Evolutionary conservation across 2,113 vertebrate genomes (phyloP), one percentile per base, ranked within the genome.

Genomic region (Eretmochelys imbricata): DNA sequence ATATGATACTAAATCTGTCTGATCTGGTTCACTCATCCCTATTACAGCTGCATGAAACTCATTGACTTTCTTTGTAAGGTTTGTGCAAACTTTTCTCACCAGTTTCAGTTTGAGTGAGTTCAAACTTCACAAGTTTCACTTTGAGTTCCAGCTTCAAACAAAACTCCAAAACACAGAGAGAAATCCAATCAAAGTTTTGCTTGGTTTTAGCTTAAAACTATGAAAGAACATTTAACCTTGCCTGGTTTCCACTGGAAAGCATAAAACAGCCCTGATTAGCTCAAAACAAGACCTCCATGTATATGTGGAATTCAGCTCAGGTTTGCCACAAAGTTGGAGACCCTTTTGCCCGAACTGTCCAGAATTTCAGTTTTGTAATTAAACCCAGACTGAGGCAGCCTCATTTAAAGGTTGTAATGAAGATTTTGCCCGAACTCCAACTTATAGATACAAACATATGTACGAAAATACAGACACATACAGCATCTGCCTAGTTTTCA

Each of bases 21-120:
- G 2, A 91, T 13, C 48, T 85, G 17, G 42, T 0, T 0, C 0
- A 11, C 14, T 42, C 0, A 0, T 16, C 24, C 38, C 10, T 75
- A 5, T 79, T 4, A 0, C 49, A 85, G 25, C 65, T 65, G 75
- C 90, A 49, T 22, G 4, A 3, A 90, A 93, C 80, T 90, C 49
- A 19, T 0, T 25, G 49, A 6, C 27, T 93, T 10, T 59, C 27
- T 89, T 9, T 0, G 0, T 46, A 82, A 87, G 24, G 22, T 27
- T 46, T 76, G 5, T 46, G 42, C 22, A 27, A 53, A 29, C 3
- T 75, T 76, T 19, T 1, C 1, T 5, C 53, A 69, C 62, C 76
- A 3, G 24, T 96, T 95, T 93, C 22, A 0, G 59, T 87, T 92
- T 2, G 0, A 35, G 5, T 0, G 0, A 59, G 48, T 19, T 82